Base-by-base conservation (phyloP, 2,888 invertebrate species). In the Crematogaster levior region DNA sequence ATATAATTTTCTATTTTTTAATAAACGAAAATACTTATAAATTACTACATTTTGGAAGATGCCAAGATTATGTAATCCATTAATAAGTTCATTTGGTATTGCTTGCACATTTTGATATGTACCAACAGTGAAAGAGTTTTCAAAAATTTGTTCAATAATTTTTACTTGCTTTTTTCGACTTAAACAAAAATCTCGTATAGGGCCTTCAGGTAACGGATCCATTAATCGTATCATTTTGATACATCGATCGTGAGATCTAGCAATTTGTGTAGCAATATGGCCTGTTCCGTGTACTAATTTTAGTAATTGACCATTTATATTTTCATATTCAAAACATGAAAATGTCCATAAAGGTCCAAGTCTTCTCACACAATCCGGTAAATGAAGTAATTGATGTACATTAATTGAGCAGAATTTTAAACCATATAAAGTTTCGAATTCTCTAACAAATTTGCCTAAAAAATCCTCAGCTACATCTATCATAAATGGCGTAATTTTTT, bases 221-320 rank as follows among this genome's bases (percentile, higher is more conserved):
- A 21, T 51, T 6, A 51, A 51, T 51, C 51, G 18, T 51, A 51
- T 51, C 51, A n/a, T 51, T 51, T 51, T 51, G 4, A 21, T 51
- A 21, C 18, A n/a, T 5, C n/a, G 51, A 51, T 51, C 5, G 7
- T 51, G 56, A 27, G 56, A 27, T 21, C 12, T 12, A 15, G 15
- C 56, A 15, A 56, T 27, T 56, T 56, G 56, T 34, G 37, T 61
- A 61, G n/a, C 60, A 21, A 61, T 61, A 21, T 61, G 60, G 37
- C 12, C 0, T n/a, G 37, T 61, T 12, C 37, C 60, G 6, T 61
- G 37, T 12, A 61, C 12, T 61, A 61, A 61, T 61, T 37, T 61
- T 15, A 61, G 1, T n/a, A 61, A 61, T 37, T 21, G 10, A 61
- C 5, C 37, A 37, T 61, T 60, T 34, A 34, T 4, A 60, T 60